A percentile compares a stretch with the other conserved stretches of the same genome.
Evolutionary conservation across 2,797 vertebrate species (phyloP).

Genomic region (Chrysocyon brachyurus): DNA sequence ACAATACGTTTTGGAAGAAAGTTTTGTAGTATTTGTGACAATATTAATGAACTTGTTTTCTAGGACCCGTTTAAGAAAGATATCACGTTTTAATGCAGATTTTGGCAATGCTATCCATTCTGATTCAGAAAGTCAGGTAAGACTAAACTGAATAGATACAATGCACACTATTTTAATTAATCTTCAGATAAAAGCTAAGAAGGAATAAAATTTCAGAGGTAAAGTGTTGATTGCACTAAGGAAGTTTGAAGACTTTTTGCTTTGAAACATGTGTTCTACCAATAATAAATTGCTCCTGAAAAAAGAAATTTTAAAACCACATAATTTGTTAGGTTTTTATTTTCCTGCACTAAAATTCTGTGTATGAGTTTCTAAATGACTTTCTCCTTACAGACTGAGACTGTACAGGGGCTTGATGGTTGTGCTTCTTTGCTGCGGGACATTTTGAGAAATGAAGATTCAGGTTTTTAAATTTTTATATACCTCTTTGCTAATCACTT

Average conservation of each 20-base stretch:
- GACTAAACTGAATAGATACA: not conserved
- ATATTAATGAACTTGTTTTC: slow-evolving; percentile 74
- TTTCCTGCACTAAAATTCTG: not conserved
- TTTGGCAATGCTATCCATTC: slow-evolving; percentile 91
- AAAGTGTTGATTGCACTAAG: slow-evolving; percentile 24
- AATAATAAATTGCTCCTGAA: slow-evolving; percentile 51
- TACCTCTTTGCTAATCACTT: slow-evolving; percentile 59
- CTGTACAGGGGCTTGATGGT: slow-evolving; percentile 91
- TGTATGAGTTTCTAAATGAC: slow-evolving; percentile 65
- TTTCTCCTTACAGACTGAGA: slow-evolving; percentile 88
- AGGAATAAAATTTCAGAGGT: not conserved
- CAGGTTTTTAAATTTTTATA: slow-evolving; percentile 73
- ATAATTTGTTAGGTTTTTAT: not conserved
- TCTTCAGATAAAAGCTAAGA: slow-evolving; percentile 41
- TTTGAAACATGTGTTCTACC: slow-evolving; percentile 40
- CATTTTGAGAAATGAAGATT: slow-evolving; percentile 91
- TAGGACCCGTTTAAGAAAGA: slow-evolving; percentile 87
- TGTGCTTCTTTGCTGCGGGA: slow-evolving; percentile 93
- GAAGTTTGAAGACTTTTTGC: not conserved
- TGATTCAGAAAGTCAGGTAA: slow-evolving; percentile 94
- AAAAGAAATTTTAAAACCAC: slow-evolving; percentile 1
- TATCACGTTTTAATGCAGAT: slow-evolving; percentile 77
- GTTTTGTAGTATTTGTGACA: slow-evolving; percentile 29
- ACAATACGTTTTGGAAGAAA: slow-evolving; percentile 8
- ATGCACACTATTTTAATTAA: not conserved